Conservation (phyloP, 2,888 invertebrate species). For the Stegophylla sp. region DNA sequence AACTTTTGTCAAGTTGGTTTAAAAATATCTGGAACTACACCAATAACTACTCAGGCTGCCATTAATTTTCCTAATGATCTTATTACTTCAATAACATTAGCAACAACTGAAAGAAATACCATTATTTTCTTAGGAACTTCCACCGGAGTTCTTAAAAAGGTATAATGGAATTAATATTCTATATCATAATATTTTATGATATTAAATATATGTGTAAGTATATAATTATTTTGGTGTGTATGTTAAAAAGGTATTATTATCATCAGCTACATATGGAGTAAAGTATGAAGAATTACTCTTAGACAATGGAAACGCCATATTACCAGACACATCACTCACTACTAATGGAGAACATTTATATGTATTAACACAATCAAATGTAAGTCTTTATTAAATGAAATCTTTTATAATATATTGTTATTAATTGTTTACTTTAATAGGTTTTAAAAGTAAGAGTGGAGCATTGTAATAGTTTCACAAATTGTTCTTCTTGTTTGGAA, state of each 20-base stretch:
- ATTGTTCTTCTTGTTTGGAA: conserved; percentile 87
- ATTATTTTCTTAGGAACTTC: conserved; percentile 92
- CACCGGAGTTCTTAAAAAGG: conserved; percentile 86
- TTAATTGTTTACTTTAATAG: conserved; percentile 64
- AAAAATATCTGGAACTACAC: conserved; percentile 88
- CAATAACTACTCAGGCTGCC: conserved; percentile 79
- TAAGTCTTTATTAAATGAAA: conserved; percentile 64
- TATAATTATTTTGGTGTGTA: neutral
- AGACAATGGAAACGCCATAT: conserved; percentile 78
- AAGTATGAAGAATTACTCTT: conserved; percentile 88
- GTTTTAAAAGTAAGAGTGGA: conserved; percentile 82
- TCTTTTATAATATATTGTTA: neutral
- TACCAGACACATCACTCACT: conserved; percentile 87
- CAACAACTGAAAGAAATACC: conserved; percentile 88
- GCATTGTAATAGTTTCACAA: conserved; percentile 83
- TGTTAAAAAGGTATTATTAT: conserved; percentile 70
- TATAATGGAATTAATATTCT: conserved; percentile 64
- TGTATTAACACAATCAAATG: conserved; percentile 79
- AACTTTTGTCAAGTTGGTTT: conserved; percentile 91
- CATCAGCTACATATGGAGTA: conserved; percentile 73
- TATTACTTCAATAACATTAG: conserved; percentile 83
- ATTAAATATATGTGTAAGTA: conserved; percentile 7
- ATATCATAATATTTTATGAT: neutral
- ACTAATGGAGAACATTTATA: conserved; percentile 84
- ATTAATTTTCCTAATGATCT: conserved; percentile 81